Conservation (phyloP, 2,888 invertebrate genomes). For the Podabrus alpinus region DNA sequence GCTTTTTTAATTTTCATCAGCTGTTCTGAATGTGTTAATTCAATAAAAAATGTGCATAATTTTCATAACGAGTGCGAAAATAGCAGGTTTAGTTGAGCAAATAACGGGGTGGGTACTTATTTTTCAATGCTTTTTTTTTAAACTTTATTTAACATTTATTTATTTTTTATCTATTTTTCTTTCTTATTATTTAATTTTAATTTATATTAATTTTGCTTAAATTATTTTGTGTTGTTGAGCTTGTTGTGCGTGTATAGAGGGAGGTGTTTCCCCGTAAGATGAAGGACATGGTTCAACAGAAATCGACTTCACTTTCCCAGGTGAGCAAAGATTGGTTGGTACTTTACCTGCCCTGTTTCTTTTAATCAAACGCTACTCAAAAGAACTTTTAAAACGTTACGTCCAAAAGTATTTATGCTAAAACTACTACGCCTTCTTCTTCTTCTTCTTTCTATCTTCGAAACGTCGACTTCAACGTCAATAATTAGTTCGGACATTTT, state of each 20-base stretch:
- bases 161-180: slow-evolving; percentile 59
- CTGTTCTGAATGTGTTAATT: not conserved
- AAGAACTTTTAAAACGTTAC: not conserved
- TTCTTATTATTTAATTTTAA: slow-evolving; percentile 33
- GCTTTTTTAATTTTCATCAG: slow-evolving; percentile 1
- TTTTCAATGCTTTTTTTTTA: slow-evolving; percentile 58
- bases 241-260: slow-evolving; percentile 60
- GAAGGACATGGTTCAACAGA: slow-evolving; percentile 70
- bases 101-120: slow-evolving; percentile 25
- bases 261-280: slow-evolving; percentile 82
- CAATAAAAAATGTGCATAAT: slow-evolving; percentile 19
- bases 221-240: slow-evolving; percentile 49
- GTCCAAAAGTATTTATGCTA: not conserved
- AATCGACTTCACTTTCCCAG: slow-evolving; percentile 46
- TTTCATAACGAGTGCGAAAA: not conserved
- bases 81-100: not conserved
- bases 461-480: not conserved
- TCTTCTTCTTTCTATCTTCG: not conserved
- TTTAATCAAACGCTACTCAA: not conserved
- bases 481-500: not conserved
- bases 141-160: slow-evolving; percentile 57
- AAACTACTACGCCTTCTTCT: not conserved
- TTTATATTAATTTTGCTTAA: slow-evolving; percentile 40
- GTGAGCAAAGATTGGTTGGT: slow-evolving; percentile 46
- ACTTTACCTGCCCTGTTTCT: slow-evolving; percentile 28